Conservation (phyloP, 2,888 invertebrate genomes). For the Suillia variegata region DNA sequence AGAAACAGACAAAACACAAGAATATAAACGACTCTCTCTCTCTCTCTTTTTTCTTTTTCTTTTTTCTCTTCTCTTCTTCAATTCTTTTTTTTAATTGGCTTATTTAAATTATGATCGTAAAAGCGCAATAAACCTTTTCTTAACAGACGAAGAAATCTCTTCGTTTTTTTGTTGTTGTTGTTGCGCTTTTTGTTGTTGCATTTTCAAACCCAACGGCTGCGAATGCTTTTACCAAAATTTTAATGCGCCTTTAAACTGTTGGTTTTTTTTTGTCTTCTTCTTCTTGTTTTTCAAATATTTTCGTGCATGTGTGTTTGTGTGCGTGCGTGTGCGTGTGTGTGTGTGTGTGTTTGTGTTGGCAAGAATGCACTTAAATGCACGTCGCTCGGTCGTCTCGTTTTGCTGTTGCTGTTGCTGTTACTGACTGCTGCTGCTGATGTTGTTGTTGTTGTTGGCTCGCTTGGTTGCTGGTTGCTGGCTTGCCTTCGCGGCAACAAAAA, state of each 20-base stretch:
- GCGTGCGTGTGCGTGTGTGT: too few relatives aligned
- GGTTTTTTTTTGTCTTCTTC: too few relatives aligned
- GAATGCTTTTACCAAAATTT: neutral
- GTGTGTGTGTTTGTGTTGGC: too few relatives aligned
- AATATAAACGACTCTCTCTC: slow-evolving; percentile 1
- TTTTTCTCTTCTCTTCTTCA: too few relatives aligned
- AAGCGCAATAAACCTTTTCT: neutral
- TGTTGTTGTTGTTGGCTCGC: too few relatives aligned
- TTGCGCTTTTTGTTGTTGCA: neutral
- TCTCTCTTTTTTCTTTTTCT: too few relatives aligned
- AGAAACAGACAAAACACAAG: slow-evolving; percentile 14
- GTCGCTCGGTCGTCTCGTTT: neutral
- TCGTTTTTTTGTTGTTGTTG: too few relatives aligned
- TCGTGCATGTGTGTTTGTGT: too few relatives aligned
- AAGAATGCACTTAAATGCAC: slow-evolving; percentile 10
- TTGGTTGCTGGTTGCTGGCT: too few relatives aligned
- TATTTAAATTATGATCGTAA: neutral
- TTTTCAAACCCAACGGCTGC: neutral
- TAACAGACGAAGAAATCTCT: too few relatives aligned
- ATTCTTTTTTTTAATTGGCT: slow-evolving; percentile 5
- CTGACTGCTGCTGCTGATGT: slow-evolving; percentile 14
- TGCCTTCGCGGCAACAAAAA: too few relatives aligned
- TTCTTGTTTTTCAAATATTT: too few relatives aligned
- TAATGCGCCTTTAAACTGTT: slow-evolving; percentile 2
- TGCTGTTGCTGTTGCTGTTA: neutral